These are phyloP conservation scores for Psephotus haematonotus DNA, from an alignment of 2,113 vertebrate species.

Conservation along the genomic window DNA sequence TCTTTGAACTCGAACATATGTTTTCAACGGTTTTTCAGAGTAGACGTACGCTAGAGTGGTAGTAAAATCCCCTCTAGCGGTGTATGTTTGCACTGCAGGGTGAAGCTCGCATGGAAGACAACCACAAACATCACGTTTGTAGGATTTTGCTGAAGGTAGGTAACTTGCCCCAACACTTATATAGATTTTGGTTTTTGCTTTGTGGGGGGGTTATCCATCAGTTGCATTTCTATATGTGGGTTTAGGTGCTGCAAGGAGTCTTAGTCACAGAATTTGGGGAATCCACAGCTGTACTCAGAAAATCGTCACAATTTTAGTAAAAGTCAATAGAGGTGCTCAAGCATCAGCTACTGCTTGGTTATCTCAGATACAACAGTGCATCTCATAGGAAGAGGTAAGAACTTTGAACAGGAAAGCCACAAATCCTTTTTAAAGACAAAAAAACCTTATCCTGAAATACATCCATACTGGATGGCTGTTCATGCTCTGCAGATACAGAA, in stretches of 20 bases:
- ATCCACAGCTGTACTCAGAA: neutral
- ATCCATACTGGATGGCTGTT: neutral
- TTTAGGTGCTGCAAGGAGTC: neutral
- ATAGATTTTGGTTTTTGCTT: neutral
- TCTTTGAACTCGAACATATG: neutral
- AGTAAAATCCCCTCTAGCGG: constrained; percentile 62
- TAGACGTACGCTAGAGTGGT: neutral
- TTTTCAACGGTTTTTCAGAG: neutral
- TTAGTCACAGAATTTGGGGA: neutral
- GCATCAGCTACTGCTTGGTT: neutral
- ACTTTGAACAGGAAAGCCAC: neutral
- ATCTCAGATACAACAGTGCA: neutral
- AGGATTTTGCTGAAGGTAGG: neutral
- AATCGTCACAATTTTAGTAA: neutral
- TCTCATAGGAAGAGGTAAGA: neutral
- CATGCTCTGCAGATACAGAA: neutral
- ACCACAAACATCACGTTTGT: neutral
- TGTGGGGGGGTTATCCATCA: neutral
- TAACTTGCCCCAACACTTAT: neutral
- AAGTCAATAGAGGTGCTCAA: neutral
- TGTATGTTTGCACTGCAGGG: neutral
- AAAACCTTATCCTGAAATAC: neutral
- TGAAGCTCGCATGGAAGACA: neutral
- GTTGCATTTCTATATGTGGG: neutral
- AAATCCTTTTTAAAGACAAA: neutral